Evolutionary conservation across 30 jellyfish, hydroid and myxozoan genomes (phyloP).

Genomic region (Aurelia sp.): DNA sequence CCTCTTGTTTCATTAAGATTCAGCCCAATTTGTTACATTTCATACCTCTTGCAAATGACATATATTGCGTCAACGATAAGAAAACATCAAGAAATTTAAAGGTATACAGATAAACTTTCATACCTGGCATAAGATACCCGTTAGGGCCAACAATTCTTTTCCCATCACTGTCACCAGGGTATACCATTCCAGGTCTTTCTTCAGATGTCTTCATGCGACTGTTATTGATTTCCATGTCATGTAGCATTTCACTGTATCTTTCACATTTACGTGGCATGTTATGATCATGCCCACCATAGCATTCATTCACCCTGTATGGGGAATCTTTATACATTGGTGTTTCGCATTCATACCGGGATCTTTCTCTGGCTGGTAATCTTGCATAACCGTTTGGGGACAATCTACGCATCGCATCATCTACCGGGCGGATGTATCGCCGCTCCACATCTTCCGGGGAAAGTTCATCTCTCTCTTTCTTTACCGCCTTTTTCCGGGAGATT

Average conservation of each 20-base stretch:
- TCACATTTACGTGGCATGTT: constrained; percentile 60
- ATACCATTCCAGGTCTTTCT: constrained; percentile 6
- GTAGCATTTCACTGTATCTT: constrained; percentile 49
- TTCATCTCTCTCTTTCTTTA: constrained; percentile 1
- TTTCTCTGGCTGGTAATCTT: constrained; percentile 9
- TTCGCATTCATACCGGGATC: constrained; percentile 36
- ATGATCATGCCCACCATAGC: constrained; percentile 59
- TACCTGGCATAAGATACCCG: constrained; percentile 42
- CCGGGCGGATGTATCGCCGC: neutral
- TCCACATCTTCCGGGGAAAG: constrained; percentile 7
- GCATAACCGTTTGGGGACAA: constrained; percentile 17
- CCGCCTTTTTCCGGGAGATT: neutral
- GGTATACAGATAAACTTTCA: neutral
- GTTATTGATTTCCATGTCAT: constrained; percentile 15
- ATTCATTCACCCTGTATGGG: constrained; percentile 21
- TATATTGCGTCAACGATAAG: too few relatives aligned
- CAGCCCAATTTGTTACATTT: too few relatives aligned
- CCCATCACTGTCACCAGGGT: constrained; percentile 26
- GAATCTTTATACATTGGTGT: constrained; percentile 19
- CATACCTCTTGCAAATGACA: too few relatives aligned
- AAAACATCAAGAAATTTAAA: too few relatives aligned
- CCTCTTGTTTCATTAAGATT: too few relatives aligned
- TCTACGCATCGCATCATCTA: constrained; percentile 27
- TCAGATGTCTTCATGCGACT: constrained; percentile 12
- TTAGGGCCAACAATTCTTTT: constrained; percentile 9